Evolutionary conservation across 2,797 vertebrate genomes (phyloP), one percentile per base, ranked within the genome.

Genomic region (Thaleichthys pacificus): DNA sequence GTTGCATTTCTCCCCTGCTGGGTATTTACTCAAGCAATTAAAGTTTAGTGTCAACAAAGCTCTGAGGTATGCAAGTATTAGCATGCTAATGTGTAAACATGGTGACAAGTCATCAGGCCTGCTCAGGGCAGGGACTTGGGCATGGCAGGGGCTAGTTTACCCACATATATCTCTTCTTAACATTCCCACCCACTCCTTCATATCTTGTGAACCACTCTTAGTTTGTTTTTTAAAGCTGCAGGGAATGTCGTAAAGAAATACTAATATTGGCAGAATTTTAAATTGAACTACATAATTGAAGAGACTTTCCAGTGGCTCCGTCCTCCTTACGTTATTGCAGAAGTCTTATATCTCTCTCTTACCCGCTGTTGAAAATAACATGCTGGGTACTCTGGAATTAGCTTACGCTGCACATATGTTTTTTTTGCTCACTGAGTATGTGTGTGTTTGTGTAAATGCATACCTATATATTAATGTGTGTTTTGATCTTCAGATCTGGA

Each of bases 401-500:
- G 58, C 58, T 61, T 12, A 26, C 57, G 11, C 57, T 58, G 21
- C 58, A 69, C 30, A 38, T n/a, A 38, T 5, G 8, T n/a, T 56
- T 35, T 26, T 24, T 61, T 21, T 58, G n/a, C 19, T 58, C 9
- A 21, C 57, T 58, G 19, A n/a, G 4, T 22, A 7, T 64, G 32
- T 49, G 35, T n/a, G 63, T 51, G 26, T 35, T 65, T 17, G 3
- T 76, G 60, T 73, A 15, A 54, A 26, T 61, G 61, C 58, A 4
- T 24, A 56, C 42, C 61, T 58, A 32, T 35, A 61, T 68, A 54
- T 30, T 15, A 63, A 30, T 70, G 61, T 75, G 58, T 61, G n/a
- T 49, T 64, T 14, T 76, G 21, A 57, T 12, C 0, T 0, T 24
- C 82, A 98, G 96, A 81, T 96, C 95, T 0, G 96, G 96, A n/a